Conservation (phyloP, 2,797 vertebrate species). For the Gymnoscopelus braueri region DNA sequence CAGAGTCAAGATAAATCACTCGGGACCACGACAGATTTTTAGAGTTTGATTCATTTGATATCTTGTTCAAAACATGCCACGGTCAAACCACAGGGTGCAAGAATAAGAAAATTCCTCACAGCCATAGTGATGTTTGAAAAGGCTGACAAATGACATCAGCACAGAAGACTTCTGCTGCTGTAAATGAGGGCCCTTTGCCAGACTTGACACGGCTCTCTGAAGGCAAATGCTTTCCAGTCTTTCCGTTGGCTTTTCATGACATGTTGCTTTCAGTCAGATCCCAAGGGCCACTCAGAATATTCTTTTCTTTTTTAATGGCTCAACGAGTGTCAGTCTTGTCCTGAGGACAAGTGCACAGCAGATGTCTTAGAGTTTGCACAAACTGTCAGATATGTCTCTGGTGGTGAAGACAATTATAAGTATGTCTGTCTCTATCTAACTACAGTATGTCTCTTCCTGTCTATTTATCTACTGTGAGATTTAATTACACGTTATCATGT, state of each 20-base stretch:
- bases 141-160: no score
- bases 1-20: background rate
- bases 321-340: slow-evolving; percentile 43
- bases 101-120: background rate
- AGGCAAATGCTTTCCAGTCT: background rate
- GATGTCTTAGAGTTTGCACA: background rate
- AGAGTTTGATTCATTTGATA: background rate
- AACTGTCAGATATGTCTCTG: no score
- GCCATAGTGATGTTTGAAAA: background rate
- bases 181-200: background rate
- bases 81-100: background rate
- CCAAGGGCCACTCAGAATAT: slow-evolving; percentile 26
- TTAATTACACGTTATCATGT: no score
- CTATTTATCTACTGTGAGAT: no score
- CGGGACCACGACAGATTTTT: background rate
- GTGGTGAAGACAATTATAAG: no score
- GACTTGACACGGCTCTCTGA: background rate
- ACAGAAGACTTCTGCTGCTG: no score
- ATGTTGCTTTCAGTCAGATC: slow-evolving; percentile 21
- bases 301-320: slow-evolving; percentile 28
- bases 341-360: slow-evolving; percentile 24
- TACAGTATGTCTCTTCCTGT: no score
- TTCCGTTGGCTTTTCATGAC: background rate
- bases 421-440: no score
- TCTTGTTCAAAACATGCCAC: background rate